phyloP scores from a whole-genome alignment of 2,797 vertebrate genomes.

The Champsocephalus esox region DNA sequence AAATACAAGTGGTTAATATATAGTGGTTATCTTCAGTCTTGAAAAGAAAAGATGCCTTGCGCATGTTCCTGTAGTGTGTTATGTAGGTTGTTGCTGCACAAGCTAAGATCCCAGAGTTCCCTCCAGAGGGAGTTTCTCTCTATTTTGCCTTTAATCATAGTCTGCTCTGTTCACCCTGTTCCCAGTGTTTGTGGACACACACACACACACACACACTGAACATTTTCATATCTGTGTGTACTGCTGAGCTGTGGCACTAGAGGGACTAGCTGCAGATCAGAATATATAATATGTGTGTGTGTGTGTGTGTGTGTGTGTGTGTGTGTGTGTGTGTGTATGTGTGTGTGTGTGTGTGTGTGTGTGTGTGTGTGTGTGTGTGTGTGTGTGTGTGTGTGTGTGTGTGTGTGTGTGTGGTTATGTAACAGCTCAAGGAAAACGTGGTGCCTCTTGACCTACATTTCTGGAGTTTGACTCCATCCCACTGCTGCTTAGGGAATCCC shows the following conservation, averaged over 20 bases:
- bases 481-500: conserved; percentile 67
- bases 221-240: conserved; percentile 22
- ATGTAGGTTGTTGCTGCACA: too few species aligned
- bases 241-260: not conserved
- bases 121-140: too few species aligned
- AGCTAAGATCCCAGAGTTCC: too few species aligned
- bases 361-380: too few species aligned
- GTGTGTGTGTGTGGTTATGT: conserved; percentile 50
- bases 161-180: too few species aligned
- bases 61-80: too few species aligned
- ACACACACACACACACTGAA: not conserved
- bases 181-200: not conserved
- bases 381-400: conserved; percentile 6
- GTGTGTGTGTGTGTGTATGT: too few species aligned
- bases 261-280: conserved; percentile 13
- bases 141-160: too few species aligned
- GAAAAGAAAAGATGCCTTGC: too few species aligned
- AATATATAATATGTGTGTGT: not conserved
- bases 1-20: too few species aligned
- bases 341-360: too few species aligned
- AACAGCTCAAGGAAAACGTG: conserved; percentile 49
- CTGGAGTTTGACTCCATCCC: conserved; percentile 43
- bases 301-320: not conserved
- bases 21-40: too few species aligned
- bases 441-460: conserved; percentile 71